Percentiles rank a stretch among this genome's conserved stretches.
These are phyloP conservation scores for Keiferia lycopersicella DNA, from an alignment of 2,888 invertebrate species.

Conservation along the genomic window DNA sequence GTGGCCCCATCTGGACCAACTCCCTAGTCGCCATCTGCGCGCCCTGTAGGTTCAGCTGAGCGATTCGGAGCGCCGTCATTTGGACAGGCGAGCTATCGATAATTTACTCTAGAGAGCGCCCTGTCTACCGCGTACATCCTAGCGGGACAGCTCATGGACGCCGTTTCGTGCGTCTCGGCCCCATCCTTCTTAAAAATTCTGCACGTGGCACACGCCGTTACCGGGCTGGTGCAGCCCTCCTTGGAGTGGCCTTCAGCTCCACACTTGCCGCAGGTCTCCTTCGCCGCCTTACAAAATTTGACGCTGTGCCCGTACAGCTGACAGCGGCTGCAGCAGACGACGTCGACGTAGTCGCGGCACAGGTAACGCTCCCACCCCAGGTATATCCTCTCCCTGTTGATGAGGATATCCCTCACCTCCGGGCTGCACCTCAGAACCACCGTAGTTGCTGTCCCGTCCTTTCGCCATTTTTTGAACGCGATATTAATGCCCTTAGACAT, in stretches of 20 bases:
- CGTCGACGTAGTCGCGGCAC: slow-evolving; percentile 29
- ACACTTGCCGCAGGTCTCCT: slow-evolving; percentile 34
- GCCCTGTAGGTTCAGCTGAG: no score
- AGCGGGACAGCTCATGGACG: no score
- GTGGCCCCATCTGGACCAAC: no score
- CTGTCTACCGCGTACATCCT: no score
- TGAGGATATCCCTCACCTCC: slow-evolving; percentile 16
- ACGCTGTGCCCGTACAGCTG: slow-evolving; percentile 47
- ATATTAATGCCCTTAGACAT: not conserved
- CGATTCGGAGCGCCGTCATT: no score
- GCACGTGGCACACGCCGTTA: no score
- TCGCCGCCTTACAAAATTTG: slow-evolving; percentile 34
- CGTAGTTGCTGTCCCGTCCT: not conserved
- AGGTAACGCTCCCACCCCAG: slow-evolving; percentile 28
- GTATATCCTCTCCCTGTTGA: not conserved
- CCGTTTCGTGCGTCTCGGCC: no score
- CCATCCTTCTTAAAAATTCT: no score
- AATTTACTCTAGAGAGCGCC: no score
- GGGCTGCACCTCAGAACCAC: slow-evolving; percentile 10
- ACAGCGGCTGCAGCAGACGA: slow-evolving; percentile 39
- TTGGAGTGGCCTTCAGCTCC: slow-evolving; percentile 34
- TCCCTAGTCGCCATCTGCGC: no score
- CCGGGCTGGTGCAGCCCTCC: slow-evolving; percentile 29
- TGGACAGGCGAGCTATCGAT: no score
- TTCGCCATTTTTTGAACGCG: slow-evolving; percentile 3